These are phyloP conservation scores for Ypsolopha sequella DNA, from an alignment of 2,888 invertebrate species.

Conservation along the genomic window DNA sequence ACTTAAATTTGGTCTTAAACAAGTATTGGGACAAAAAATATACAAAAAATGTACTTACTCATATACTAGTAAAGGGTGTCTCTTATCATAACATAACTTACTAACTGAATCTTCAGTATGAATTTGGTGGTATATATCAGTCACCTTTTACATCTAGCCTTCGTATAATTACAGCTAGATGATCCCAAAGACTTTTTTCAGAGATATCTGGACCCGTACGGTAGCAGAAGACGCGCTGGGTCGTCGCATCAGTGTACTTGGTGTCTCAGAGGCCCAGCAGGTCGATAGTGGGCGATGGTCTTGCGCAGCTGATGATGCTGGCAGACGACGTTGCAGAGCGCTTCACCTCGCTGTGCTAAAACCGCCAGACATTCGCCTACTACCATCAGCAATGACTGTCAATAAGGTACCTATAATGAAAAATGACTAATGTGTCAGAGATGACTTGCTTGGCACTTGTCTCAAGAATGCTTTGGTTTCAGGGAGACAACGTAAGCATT, in stretches of 20 bases:
- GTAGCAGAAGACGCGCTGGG: constrained; percentile 65
- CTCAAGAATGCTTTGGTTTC: constrained; percentile 4
- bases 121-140: too few species aligned
- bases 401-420: constrained; percentile 66
- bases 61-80: too few species aligned
- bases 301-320: constrained; percentile 81
- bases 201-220: constrained; percentile 77
- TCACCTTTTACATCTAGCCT: too few species aligned
- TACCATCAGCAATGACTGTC: constrained; percentile 78
- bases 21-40: too few species aligned
- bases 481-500: constrained; percentile 79
- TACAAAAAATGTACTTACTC: too few species aligned
- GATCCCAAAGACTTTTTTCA: constrained; percentile 21
- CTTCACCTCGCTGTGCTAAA: constrained; percentile 71
- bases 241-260: constrained; percentile 75
- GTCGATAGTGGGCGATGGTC: constrained; percentile 84
- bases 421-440: too few species aligned
- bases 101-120: too few species aligned
- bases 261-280: constrained; percentile 76
- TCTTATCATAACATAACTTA: too few species aligned
- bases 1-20: too few species aligned
- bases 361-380: constrained; percentile 76
- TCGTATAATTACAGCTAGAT: too few species aligned
- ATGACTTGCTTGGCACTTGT: too few species aligned
- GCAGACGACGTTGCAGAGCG: constrained; percentile 76